Evolutionary conservation across 2,797 vertebrate genomes (phyloP).

Genomic region (Micromesistius poutassou): DNA sequence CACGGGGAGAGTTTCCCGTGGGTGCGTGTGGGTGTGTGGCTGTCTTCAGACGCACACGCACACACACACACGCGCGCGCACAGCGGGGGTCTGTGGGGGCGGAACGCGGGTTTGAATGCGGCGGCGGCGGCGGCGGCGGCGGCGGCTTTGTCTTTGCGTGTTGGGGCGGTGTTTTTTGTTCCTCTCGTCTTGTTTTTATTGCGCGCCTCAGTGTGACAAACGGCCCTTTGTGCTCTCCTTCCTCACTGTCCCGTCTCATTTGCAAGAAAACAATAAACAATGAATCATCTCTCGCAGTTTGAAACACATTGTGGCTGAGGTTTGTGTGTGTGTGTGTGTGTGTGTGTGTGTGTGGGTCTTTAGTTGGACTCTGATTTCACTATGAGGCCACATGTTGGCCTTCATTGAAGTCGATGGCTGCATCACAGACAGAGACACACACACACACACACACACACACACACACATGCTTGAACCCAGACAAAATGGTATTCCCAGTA

Average conservation of each 20-base stretch:
- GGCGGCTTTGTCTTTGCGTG: conserved; percentile 43
- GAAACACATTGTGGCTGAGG: conserved; percentile 28
- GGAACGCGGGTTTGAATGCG: conserved; percentile 45
- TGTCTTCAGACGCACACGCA: too few species aligned
- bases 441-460: neutral
- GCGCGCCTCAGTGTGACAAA: conserved; percentile 56
- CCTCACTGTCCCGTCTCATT: conserved; percentile 45
- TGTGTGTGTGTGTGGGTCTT: neutral
- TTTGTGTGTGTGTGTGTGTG: too few species aligned
- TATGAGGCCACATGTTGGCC: conserved; percentile 18
- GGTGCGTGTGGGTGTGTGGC: neutral
- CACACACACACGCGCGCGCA: too few species aligned
- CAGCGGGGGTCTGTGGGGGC: too few species aligned
- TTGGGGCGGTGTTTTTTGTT: conserved; percentile 40
- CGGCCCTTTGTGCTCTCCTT: conserved; percentile 42
- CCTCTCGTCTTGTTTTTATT: conserved; percentile 38
- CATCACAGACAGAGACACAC: neutral
- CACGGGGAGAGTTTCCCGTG: neutral
- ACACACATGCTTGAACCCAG: neutral
- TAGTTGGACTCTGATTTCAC: conserved; percentile 36
- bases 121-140: too few species aligned
- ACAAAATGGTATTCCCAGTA: conserved; percentile 3
- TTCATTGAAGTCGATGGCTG: conserved; percentile 30
- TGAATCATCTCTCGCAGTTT: conserved; percentile 55
- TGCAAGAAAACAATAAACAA: conserved; percentile 54